Base-by-base conservation (phyloP, 2,797 vertebrate genomes). In the Pitangus sulphuratus region DNA sequence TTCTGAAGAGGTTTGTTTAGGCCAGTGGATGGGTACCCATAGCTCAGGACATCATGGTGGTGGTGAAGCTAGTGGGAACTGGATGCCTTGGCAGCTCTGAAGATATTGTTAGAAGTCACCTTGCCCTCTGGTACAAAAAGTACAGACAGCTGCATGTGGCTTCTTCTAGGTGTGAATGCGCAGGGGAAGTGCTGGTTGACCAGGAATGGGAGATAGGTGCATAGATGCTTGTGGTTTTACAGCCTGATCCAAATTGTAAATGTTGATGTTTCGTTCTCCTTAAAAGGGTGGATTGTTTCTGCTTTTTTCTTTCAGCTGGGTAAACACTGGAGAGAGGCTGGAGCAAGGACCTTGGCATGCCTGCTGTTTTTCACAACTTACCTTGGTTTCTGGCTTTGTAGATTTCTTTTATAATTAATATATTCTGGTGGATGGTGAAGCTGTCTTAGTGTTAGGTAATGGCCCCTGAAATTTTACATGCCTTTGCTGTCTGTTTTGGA, bases 311-410 rank as follows among this genome's bases (percentile, higher is more conserved):
- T 84, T 93, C 81, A 5, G 4, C 51, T 90, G 69, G 9, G 25
- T 76, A 82, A 89, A 83, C 37, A 39, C 35, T 65, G 37, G 53
- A 70, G 71, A 80, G 71, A 65, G 48, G 28, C 31, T 81, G 80
- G 61, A 45, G 51, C 2, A 66, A 77, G 35, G 60, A 83, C 39
- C 39, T 57, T 76, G 62, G 31, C 57, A 37, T 30, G 26, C 15
- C 21, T 82, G 28, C 44, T 89, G 37, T 60, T 94, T 80, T 35
- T 15, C 79, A 25, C 64, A 42, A 42, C 75, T 93, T 30, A 18
- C 58, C 47, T 94, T 76, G 71, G 35, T 84, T 88, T 65, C 83
- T 84, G 53, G 37, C 42, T 80, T 53, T 53, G 51, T 78, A 42
- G 28, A 1, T 77, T 92, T 80, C 28, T 15, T 91, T 89, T 65